Percentiles rank a stretch among this genome's conserved stretches.
Evolutionary conservation across 2,888 invertebrate species (phyloP).

Genomic region (Cybosia mesomella): DNA sequence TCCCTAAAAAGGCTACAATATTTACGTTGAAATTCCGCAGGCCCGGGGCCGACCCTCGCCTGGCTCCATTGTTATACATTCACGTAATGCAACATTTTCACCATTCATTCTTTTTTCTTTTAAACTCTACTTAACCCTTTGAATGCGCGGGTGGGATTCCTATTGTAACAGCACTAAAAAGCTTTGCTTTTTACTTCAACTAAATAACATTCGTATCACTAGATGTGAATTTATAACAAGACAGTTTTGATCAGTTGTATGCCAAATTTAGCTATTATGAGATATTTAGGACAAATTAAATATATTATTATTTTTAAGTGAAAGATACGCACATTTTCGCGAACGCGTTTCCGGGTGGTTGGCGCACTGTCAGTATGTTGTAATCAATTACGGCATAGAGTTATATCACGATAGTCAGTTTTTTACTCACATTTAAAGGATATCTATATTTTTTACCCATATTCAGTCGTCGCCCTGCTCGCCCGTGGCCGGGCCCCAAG

Average conservation of each 20-base stretch:
- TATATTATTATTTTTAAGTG: too few relatives aligned
- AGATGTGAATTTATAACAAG: constrained; percentile 1
- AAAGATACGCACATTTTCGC: neutral
- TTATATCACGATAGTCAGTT: neutral
- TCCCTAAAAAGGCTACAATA: constrained; percentile 27
- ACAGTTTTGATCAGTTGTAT: neutral
- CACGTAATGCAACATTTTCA: constrained; percentile 34
- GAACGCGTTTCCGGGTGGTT: constrained; percentile 12
- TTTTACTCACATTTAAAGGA: constrained; percentile 11
- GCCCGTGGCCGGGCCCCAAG: neutral
- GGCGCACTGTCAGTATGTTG: neutral
- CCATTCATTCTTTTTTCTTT: constrained; percentile 33
- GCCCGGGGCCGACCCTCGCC: constrained; percentile 9
- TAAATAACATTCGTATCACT: constrained; percentile 26
- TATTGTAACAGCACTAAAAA: constrained; percentile 40
- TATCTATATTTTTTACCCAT: constrained; percentile 11
- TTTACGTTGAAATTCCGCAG: constrained; percentile 18
- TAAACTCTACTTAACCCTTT: constrained; percentile 48
- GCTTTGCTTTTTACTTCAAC: constrained; percentile 29
- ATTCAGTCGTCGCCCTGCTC: constrained; percentile 1
- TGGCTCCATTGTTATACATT: constrained; percentile 35
- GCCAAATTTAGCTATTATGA: neutral
- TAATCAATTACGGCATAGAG: neutral
- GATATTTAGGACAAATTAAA: neutral
- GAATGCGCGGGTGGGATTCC: constrained; percentile 30